Evolutionary conservation across 2,113 vertebrate species (phyloP).

Genomic region (Toxotes jaculatrix): DNA sequence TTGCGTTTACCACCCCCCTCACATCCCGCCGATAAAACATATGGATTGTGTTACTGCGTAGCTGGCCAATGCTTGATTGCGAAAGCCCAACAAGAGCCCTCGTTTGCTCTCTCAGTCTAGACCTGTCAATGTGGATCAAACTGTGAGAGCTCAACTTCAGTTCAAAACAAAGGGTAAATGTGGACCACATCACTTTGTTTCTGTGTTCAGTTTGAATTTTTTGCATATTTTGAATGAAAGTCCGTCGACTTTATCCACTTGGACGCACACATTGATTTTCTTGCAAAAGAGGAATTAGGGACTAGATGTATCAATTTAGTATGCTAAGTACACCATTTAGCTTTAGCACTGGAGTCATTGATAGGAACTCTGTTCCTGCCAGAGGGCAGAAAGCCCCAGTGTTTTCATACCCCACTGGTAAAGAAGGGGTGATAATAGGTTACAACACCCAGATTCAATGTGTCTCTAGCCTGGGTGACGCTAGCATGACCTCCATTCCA

Average conservation of each 20-base stretch:
- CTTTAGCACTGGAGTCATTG: constrained; percentile 71
- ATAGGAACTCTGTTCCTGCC: constrained; percentile 62
- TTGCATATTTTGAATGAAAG: constrained; percentile 68
- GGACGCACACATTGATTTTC: constrained; percentile 68
- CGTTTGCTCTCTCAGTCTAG: constrained; percentile 75
- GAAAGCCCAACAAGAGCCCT: constrained; percentile 74
- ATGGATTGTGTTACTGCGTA: constrained; percentile 81
- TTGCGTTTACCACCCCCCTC: constrained; percentile 69
- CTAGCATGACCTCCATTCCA: constrained; percentile 87
- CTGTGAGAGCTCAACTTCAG: constrained; percentile 74
- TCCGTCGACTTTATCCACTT: constrained; percentile 70
- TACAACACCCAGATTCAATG: constrained; percentile 91
- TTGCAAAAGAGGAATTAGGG: constrained; percentile 73
- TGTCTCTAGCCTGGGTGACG: constrained; percentile 89
- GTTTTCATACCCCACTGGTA: constrained; percentile 84
- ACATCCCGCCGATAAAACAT: constrained; percentile 80
- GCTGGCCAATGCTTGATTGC: constrained; percentile 82
- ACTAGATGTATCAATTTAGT: constrained; percentile 82
- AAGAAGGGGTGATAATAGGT: constrained; percentile 90
- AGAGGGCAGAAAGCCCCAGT: constrained; percentile 72
- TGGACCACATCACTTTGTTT: constrained; percentile 75
- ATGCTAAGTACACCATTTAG: constrained; percentile 78
- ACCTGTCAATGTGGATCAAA: constrained; percentile 82
- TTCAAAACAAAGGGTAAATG: constrained; percentile 80
- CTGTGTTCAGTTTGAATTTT: constrained; percentile 60